These are phyloP conservation scores for Centropus bengalensis DNA, from an alignment of 2,113 vertebrate genomes.

Conservation along the genomic window DNA sequence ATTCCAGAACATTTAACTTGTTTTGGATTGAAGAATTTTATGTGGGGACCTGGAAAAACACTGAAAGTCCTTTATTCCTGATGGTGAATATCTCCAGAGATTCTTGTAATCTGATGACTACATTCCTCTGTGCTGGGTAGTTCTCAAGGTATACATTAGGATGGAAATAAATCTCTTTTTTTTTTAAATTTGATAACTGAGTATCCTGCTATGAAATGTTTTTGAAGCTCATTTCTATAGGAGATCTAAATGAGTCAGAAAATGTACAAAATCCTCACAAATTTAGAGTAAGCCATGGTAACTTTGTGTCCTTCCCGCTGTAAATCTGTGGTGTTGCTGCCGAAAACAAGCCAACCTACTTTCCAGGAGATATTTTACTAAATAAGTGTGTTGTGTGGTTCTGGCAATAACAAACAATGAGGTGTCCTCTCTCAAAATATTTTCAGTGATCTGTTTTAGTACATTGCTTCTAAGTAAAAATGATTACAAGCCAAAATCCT, in stretches of 20 bases:
- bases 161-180: background rate
- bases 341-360: background rate
- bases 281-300: background rate
- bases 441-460: background rate
- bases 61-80: background rate
- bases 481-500: background rate
- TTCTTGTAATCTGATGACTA: background rate
- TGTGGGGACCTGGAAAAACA: background rate
- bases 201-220: background rate
- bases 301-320: background rate
- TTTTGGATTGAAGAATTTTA: background rate
- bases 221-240: background rate
- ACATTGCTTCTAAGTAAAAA: background rate
- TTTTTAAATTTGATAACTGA: background rate
- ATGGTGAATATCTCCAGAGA: background rate
- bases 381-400: background rate
- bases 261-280: background rate
- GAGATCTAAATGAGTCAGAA: background rate
- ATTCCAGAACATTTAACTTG: background rate
- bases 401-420: background rate
- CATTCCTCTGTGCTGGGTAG: fast-evolving
- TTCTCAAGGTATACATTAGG: background rate
- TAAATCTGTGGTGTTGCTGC: background rate
- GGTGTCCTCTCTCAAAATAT: background rate
- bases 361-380: background rate